Evolutionary conservation across 2,888 invertebrate genomes (phyloP).

Genomic region (Mythimna loreyi): DNA sequence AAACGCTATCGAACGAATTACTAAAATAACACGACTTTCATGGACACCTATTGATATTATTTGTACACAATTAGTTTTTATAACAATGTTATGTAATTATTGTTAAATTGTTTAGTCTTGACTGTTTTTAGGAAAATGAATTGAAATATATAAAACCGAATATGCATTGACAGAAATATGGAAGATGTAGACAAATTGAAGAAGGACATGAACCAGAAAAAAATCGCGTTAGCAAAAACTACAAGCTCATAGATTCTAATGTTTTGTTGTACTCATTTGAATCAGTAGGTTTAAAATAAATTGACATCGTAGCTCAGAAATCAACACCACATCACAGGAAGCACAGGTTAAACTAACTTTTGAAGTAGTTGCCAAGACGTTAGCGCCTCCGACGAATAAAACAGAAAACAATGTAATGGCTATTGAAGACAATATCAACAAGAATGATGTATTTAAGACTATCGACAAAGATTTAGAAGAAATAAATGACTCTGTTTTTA

Average conservation of each 20-base stretch:
- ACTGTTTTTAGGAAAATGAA: conserved; percentile 18
- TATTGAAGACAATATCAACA: conserved; percentile 38
- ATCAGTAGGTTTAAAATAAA: conserved; percentile 34
- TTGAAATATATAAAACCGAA: background rate
- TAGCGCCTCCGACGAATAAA: conserved; percentile 39
- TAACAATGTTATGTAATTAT: conserved; percentile 19
- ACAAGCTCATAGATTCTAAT: background rate
- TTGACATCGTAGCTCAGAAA: conserved; percentile 41
- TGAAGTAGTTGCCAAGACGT: conserved; percentile 57
- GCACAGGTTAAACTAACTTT: conserved; percentile 48
- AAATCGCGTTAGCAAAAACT: background rate
- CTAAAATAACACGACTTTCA: conserved; percentile 44
- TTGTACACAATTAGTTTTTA: conserved; percentile 34
- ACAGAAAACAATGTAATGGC: conserved; percentile 50
- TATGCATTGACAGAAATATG: background rate
- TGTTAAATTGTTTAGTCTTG: conserved; percentile 23
- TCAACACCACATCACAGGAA: conserved; percentile 45
- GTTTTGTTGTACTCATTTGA: conserved; percentile 1
- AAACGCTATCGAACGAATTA: conserved; percentile 51
- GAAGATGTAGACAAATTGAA: too few relatives aligned
- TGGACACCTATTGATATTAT: conserved; percentile 27
- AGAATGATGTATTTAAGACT: conserved; percentile 36
- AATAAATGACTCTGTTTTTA: conserved; percentile 1
- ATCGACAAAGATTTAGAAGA: conserved; percentile 16
- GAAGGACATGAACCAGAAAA: background rate